Percentiles rank a stretch among this genome's conserved stretches.
Conservation (phyloP, 1,140 invertebrate genomes). For the Drosophila azteca region DNA sequence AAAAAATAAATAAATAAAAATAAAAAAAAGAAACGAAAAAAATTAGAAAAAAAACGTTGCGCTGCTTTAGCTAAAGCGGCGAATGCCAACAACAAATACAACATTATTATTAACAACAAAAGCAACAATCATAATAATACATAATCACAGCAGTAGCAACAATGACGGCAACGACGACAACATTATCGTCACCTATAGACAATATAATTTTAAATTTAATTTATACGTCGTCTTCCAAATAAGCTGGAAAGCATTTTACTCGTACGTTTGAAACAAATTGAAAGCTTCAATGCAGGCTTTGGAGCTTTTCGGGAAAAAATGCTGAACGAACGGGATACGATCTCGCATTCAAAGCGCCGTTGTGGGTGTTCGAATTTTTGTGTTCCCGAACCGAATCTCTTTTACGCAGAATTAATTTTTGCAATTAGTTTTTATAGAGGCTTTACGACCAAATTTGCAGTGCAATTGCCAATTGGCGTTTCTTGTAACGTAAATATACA, state of each 20-base stretch:
- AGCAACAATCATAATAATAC: constrained; percentile 52
- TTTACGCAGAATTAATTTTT: constrained; percentile 43
- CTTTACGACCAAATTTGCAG: constrained; percentile 32
- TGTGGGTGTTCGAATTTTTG: constrained; percentile 1
- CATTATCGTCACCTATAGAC: constrained; percentile 80
- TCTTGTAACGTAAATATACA: constrained; percentile 27
- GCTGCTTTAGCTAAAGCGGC: constrained; percentile 47
- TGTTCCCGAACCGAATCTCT: constrained; percentile 25
- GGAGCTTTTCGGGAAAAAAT: background rate
- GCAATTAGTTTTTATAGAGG: constrained; percentile 27
- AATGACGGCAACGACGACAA: constrained; percentile 46
- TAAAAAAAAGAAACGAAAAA: constrained; percentile 9
- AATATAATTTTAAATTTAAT: constrained; percentile 80
- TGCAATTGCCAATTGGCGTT: constrained; percentile 34
- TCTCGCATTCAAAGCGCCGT: background rate
- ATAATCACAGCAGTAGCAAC: constrained; percentile 51
- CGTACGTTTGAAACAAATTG: background rate
- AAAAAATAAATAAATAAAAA: too few species aligned
- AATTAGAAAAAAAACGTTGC: constrained; percentile 20
- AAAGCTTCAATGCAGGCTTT: background rate
- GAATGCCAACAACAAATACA: constrained; percentile 48
- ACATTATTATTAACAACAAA: constrained; percentile 70
- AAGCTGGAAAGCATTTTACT: constrained; percentile 12
- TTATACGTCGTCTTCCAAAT: constrained; percentile 65
- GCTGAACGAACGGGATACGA: background rate